Conservation (phyloP, 2,113 vertebrate species). For the Planiliza haematocheilus region DNA sequence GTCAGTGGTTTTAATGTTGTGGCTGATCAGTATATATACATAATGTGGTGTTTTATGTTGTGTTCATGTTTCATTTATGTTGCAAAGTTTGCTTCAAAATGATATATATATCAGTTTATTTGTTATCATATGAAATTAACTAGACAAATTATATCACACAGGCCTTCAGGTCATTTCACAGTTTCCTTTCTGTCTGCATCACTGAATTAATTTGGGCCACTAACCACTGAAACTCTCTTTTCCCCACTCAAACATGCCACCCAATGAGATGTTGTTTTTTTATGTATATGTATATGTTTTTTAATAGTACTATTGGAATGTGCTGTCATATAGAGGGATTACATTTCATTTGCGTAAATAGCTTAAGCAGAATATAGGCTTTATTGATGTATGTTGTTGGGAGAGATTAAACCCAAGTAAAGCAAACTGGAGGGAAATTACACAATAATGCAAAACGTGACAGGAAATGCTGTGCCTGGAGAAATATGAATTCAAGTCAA, state of each 20-base stretch:
- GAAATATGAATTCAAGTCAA: conserved; percentile 43
- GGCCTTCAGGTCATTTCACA: too few relatives aligned
- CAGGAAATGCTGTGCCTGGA: conserved; percentile 1
- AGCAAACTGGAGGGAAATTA: conserved; percentile 6
- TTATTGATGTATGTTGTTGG: not conserved
- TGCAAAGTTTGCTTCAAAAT: too few relatives aligned
- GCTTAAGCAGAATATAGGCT: not conserved
- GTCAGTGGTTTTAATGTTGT: too few relatives aligned
- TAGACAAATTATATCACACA: not conserved
- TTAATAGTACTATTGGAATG: too few relatives aligned
- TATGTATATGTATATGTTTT: not conserved
- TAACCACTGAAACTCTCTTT: not conserved
- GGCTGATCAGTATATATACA: too few relatives aligned
- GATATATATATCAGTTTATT: too few relatives aligned
- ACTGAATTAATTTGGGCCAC: not conserved
- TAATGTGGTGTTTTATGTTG: too few relatives aligned
- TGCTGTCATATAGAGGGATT: not conserved
- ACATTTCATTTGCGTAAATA: not conserved
- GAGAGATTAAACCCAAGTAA: conserved; percentile 14
- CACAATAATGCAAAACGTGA: conserved; percentile 23
- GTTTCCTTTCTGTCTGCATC: not conserved
- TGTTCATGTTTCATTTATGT: too few relatives aligned
- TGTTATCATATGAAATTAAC: not conserved
- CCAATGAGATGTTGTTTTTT: not conserved
- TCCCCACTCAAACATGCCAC: not conserved